Percentiles rank a stretch among this genome's conserved stretches.
These are phyloP conservation scores for Oryzias dopingdopingensis DNA, from an alignment of 2,797 vertebrate genomes.

Conservation along the genomic window DNA sequence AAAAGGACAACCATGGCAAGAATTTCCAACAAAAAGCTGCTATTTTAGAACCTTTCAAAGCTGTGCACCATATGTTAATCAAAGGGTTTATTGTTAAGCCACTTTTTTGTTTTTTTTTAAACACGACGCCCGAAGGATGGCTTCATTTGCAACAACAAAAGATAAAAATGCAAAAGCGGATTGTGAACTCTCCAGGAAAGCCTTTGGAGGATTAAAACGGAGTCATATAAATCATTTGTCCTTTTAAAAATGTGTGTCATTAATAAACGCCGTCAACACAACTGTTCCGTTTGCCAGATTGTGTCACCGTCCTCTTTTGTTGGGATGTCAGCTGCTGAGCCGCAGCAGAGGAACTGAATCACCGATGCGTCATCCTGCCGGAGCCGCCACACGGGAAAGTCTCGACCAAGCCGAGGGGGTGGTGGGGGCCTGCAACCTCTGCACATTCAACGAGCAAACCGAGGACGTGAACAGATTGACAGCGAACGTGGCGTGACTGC, in stretches of 20 bases:
- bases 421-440: slow-evolving; percentile 65
- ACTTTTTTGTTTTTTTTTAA: slow-evolving; percentile 34
- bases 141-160: slow-evolving; percentile 29
- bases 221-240: slow-evolving; percentile 42
- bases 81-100: slow-evolving; percentile 31
- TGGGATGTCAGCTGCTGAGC: slow-evolving; percentile 48
- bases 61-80: slow-evolving; percentile 35
- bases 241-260: slow-evolving; percentile 31
- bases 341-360: slow-evolving; percentile 53
- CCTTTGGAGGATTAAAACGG: slow-evolving; percentile 48
- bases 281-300: slow-evolving; percentile 46
- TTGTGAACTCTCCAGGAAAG: slow-evolving; percentile 38
- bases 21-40: not conserved
- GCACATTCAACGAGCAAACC: slow-evolving; percentile 58
- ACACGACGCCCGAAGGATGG: slow-evolving; percentile 16
- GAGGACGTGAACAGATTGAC: slow-evolving; percentile 64
- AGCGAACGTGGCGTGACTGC: slow-evolving; percentile 56
- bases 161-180: slow-evolving; percentile 35
- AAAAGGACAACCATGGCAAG: too few species aligned
- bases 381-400: slow-evolving; percentile 42
- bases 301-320: slow-evolving; percentile 56
- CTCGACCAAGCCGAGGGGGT: slow-evolving; percentile 45
- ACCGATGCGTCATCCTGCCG: slow-evolving; percentile 54
- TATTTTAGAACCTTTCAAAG: slow-evolving; percentile 1
- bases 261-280: slow-evolving; percentile 30